A percentile compares a stretch with the other conserved stretches of the same genome.
Evolutionary conservation across 2,113 vertebrate species (phyloP).

Genomic region (Cebidichthys violaceus): DNA sequence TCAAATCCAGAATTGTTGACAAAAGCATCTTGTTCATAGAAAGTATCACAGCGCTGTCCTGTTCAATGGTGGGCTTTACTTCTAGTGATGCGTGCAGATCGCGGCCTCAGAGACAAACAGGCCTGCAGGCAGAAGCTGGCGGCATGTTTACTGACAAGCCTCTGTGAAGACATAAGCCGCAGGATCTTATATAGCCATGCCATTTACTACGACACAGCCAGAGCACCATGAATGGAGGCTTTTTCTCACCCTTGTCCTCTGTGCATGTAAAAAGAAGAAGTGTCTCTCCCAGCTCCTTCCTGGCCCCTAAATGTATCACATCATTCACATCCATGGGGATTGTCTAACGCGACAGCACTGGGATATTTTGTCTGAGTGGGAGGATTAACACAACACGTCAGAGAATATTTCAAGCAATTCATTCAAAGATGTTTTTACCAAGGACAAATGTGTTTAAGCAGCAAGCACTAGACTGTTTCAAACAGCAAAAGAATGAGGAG

Average conservation of each 20-base stretch:
- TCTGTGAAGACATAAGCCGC: slow-evolving; percentile 77
- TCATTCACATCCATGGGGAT: not conserved
- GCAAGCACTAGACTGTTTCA: slow-evolving; percentile 58
- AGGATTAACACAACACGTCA: slow-evolving; percentile 8
- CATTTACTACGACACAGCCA: slow-evolving; percentile 64
- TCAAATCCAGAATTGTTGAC: not conserved
- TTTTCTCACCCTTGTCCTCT: slow-evolving; percentile 40
- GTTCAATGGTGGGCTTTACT: slow-evolving; percentile 30
- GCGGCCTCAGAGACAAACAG: slow-evolving; percentile 69
- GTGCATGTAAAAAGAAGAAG: slow-evolving; percentile 21
- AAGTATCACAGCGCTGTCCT: not conserved
- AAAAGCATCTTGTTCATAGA: slow-evolving; percentile 11
- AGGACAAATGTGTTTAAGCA: slow-evolving; percentile 50
- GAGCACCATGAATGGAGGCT: slow-evolving; percentile 63
- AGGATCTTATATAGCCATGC: slow-evolving; percentile 70
- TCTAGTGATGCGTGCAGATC: slow-evolving; percentile 34
- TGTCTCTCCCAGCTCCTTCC: slow-evolving; percentile 1
- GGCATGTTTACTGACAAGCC: slow-evolving; percentile 80
- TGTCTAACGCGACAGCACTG: slow-evolving; percentile 1
- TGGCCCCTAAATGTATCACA: slow-evolving; percentile 21
- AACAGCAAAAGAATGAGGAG: slow-evolving; percentile 30
- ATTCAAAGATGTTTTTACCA: slow-evolving; percentile 39
- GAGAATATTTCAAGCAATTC: slow-evolving; percentile 27
- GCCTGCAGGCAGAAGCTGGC: slow-evolving; percentile 39
- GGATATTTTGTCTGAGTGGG: slow-evolving; percentile 35